Evolutionary conservation across 2,888 invertebrate genomes (phyloP).

Genomic region (Siphlonurus alternatus): DNA sequence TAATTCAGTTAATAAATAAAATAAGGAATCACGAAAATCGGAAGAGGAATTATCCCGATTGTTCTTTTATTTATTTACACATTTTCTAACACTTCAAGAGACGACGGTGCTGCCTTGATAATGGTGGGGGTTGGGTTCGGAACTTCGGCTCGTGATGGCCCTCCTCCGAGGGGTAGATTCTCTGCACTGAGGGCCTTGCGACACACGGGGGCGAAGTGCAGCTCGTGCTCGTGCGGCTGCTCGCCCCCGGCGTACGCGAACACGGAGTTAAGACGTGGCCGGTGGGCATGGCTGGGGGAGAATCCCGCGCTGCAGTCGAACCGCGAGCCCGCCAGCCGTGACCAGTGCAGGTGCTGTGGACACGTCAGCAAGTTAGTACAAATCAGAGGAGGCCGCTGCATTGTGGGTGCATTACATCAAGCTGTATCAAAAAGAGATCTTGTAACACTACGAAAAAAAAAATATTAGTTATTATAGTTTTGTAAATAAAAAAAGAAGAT

Average conservation of each 20-base stretch:
- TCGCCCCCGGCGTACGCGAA: constrained; percentile 41
- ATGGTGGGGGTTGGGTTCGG: not conserved
- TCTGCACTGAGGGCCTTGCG: not conserved
- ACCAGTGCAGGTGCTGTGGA: constrained; percentile 8
- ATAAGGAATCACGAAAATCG: too few species aligned
- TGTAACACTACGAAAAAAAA: too few species aligned
- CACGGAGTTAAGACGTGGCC: constrained; percentile 71
- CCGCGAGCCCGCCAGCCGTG: constrained; percentile 3
- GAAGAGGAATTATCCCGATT: too few species aligned
- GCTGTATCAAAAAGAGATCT: not conserved
- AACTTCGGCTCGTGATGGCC: not conserved
- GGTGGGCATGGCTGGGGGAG: constrained; percentile 14
- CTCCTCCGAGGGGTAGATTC: not conserved
- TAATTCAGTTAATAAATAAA: too few species aligned
- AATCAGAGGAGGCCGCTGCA: not conserved
- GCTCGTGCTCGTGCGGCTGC: not conserved
- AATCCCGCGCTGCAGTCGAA: constrained; percentile 3
- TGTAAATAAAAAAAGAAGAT: not conserved
- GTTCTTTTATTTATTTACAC: not conserved
- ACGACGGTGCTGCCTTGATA: not conserved
- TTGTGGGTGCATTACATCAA: not conserved
- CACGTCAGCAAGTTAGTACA: not conserved
- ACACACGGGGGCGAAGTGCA: not conserved
- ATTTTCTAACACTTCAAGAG: not conserved
- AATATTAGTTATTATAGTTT: not conserved